Percentiles rank a stretch among this genome's conserved stretches.
Conservation (phyloP, 2,888 invertebrate species). For the Amorpha juglandis region DNA sequence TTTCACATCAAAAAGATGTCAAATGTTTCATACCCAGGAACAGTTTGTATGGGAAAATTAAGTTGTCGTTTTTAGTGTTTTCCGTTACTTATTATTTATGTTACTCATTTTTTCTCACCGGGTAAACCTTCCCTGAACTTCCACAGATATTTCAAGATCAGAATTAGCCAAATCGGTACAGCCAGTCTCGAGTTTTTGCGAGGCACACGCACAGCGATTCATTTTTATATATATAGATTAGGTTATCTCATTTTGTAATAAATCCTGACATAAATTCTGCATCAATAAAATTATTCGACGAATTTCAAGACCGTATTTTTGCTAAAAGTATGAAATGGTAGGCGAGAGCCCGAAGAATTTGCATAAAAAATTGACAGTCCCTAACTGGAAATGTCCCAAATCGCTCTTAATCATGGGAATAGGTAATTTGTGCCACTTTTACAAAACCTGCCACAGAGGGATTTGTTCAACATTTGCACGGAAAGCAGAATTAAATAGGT, state of each 20-base stretch:
- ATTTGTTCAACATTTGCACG: constrained; percentile 13
- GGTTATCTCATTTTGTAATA: not conserved
- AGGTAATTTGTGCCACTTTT: constrained; percentile 26
- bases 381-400: constrained; percentile 47
- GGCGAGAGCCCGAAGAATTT: constrained; percentile 42
- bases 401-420: constrained; percentile 56
- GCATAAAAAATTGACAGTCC: constrained; percentile 59
- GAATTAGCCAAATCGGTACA: too few relatives aligned
- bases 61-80: too few relatives aligned
- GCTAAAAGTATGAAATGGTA: constrained; percentile 35
- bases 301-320: constrained; percentile 18
- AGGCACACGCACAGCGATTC: too few relatives aligned
- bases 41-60: too few relatives aligned
- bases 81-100: too few relatives aligned
- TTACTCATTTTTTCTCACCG: too few relatives aligned
- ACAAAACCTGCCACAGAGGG: constrained; percentile 27
- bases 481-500: constrained; percentile 1
- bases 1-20: too few relatives aligned
- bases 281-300: not conserved
- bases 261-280: not conserved
- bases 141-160: too few relatives aligned
- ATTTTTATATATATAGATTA: too few relatives aligned
- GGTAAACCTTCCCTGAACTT: too few relatives aligned
- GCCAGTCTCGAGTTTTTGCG: too few relatives aligned
- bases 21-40: too few relatives aligned